Conservation (phyloP, 2,888 invertebrate species). For the Nymphalis polychloros region DNA sequence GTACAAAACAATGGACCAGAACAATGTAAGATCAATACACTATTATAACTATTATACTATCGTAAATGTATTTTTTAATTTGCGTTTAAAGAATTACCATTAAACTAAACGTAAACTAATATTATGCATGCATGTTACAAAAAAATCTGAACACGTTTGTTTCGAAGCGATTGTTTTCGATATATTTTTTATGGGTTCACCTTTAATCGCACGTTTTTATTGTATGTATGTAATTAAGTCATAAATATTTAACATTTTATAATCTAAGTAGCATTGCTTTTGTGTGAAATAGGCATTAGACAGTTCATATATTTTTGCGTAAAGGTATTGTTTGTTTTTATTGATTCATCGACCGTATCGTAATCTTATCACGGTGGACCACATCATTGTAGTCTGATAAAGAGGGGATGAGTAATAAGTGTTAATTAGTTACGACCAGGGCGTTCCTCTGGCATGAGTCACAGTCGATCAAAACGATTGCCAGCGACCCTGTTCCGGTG, state of each 20-base stretch:
- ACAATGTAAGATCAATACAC: not conserved
- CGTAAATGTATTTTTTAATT: not conserved
- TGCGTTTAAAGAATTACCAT: not conserved
- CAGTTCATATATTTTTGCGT: not conserved
- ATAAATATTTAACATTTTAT: slow-evolving; percentile 1
- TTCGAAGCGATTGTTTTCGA: slow-evolving; percentile 1
- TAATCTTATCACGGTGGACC: slow-evolving; percentile 41
- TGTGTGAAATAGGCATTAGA: not conserved
- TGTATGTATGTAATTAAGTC: not conserved
- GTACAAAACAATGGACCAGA: not conserved
- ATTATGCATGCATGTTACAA: not conserved
- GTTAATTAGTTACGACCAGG: slow-evolving; percentile 70
- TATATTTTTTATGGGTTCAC: not conserved
- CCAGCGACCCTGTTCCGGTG: slow-evolving; percentile 38
- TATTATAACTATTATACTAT: not conserved
- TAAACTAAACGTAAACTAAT: not conserved
- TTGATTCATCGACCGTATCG: slow-evolving; percentile 33
- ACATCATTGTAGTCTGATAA: slow-evolving; percentile 56
- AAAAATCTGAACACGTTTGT: not conserved
- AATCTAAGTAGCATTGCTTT: not conserved
- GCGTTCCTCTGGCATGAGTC: slow-evolving; percentile 72
- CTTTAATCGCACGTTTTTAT: slow-evolving; percentile 6
- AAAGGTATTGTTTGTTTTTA: slow-evolving; percentile 26
- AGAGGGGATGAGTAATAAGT: slow-evolving; percentile 69
- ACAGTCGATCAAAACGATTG: slow-evolving; percentile 43